phyloP scores from a whole-genome alignment of 2,797 vertebrate genomes.

The Amblyopsis hoosieri region DNA sequence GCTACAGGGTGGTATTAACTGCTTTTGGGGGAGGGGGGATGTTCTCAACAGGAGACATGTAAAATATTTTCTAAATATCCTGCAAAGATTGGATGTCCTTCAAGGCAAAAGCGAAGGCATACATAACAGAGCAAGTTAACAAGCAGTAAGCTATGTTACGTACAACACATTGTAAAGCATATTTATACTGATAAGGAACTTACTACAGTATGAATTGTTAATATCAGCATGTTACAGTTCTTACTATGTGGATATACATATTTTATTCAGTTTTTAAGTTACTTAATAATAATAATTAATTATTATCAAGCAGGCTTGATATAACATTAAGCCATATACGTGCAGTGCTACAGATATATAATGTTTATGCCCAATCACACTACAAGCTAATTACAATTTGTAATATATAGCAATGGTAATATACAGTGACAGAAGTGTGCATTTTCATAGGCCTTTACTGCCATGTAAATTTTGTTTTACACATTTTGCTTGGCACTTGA shows the following conservation, averaged over 20 bases:
- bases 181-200: no score
- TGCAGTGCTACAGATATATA: slow-evolving; percentile 51
- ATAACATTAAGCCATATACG: slow-evolving; percentile 9
- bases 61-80: slow-evolving; percentile 2
- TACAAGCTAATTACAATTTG: slow-evolving; percentile 40
- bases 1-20: neutral
- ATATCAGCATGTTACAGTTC: no score
- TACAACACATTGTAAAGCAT: no score
- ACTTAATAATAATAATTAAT: neutral
- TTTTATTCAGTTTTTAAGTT: neutral
- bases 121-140: neutral
- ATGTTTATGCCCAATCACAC: slow-evolving; percentile 46
- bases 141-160: neutral
- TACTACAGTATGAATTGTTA: no score
- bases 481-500: slow-evolving; percentile 44
- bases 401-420: slow-evolving; percentile 22
- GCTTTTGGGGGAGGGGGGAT: slow-evolving; percentile 10
- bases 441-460: slow-evolving; percentile 38
- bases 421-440: slow-evolving; percentile 42
- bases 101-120: neutral
- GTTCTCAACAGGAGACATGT: slow-evolving; percentile 6
- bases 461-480: slow-evolving; percentile 50
- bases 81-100: neutral
- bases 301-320: neutral
- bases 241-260: no score